Base-by-base conservation (phyloP, 2,113 vertebrate genomes). In the Indicator indicator region DNA sequence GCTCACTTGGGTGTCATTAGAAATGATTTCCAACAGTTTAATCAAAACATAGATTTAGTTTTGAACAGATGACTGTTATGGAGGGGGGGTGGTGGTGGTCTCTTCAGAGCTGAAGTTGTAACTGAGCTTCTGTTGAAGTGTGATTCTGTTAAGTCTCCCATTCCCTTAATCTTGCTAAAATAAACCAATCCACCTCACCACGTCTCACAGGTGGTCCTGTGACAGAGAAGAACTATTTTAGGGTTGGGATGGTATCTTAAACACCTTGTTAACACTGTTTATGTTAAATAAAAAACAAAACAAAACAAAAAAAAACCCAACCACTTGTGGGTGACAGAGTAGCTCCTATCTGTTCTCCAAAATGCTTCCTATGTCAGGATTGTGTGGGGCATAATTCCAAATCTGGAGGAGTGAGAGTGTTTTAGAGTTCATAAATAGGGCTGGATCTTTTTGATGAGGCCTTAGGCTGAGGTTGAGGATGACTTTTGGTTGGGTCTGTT, bases 1-100 rank as follows among this genome's bases (percentile, higher is more conserved):
- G 83, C 69, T 83, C 93, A 23, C 92, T 60, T 13, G 30, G 85
- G 92, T 44, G 74, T 59, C 15, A 2, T 94, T 87, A 52, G 2
- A 72, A 83, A 86, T 78, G 9, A 94, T 86, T 93, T 83, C 80
- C 94, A 91, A 24, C 48, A 3, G 90, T 86, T 94, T 64, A 89
- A 89, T 94, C 83, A 69, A 83, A 90, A 85, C 71, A 24, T 50
- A 24, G 44, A 19, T 90, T 90, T 67, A 71, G 92, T 83, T 91
- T 56, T 88, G 92, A 94, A 93, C 86, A 95, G 87, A 70, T 94
- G 96, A 71, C 74, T 89, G 36, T 91, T 96, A 44, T 24, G 83
- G 86, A 88, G 73, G 5, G 50, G 50, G 8, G 48, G 19, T 68
- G 89, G 76, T 73, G 92, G 87, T 96, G 96, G 94, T 91, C 93